Evolutionary conservation across 2,888 invertebrate genomes (phyloP), one percentile per base, ranked within the genome.

Genomic region (Boloria selene): DNA sequence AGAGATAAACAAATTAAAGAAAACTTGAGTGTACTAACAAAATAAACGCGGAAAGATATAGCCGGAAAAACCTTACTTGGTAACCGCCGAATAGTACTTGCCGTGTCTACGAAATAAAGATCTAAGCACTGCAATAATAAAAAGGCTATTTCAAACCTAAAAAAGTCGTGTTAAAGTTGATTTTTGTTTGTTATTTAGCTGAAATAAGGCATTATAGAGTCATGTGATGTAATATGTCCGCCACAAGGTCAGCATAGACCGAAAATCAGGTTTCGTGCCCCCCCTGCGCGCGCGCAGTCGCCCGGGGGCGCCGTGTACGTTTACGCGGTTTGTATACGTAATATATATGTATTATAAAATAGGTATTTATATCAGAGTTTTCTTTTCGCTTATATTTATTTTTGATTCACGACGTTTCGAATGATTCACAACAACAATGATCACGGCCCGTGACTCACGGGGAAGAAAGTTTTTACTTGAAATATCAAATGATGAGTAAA

Each of bases 231-330:
- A 92, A 85, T 83, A 83, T 83, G 88, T 84, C 80, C 79, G 84
- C 79, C 75, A 80, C 88, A 92, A 92, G 92, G 92, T 92, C 92
- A 90, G 80, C 81, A 85, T 90, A 90, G 89, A 90, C 90, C 91
- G 86, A 90, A 91, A 90, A 90, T 90, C 90, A 88, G 88, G 92
- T 90, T 92, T 90, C 78, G 76, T 71, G 70, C 77, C 79, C 80
- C 78, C 72, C 75, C 74, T 69, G 74, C 79, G 78, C 77, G 62
- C 71, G 80, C 79, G 81, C 81, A 79, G 80, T 85, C 84, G 82
- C 80, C 7, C 80, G 81, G 76, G 84, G 81, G 81, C 83, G 79
- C 69, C 79, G 79, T 79, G 74, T 71, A 50, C 71, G 73, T 72
- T 59, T 51, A 6, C 22, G 26, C 60, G 61, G 75, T 68, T 47